Evolutionary conservation across 2,888 invertebrate species (phyloP), one percentile per base, ranked within the genome.

Genomic region (Hyles lineata): DNA sequence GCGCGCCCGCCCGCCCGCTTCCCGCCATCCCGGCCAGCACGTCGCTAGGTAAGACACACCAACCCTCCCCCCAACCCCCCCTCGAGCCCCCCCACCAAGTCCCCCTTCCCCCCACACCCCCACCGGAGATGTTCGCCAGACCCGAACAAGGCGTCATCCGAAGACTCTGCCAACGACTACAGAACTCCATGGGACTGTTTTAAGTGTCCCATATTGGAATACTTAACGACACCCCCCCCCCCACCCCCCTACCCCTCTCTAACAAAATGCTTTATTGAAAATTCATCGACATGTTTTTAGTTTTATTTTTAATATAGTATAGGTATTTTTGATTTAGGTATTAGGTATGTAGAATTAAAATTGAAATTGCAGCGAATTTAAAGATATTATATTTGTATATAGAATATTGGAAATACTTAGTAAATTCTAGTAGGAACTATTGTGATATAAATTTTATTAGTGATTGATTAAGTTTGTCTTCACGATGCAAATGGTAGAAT

Each of bases 21-120:
- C 94, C 94, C 0, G 90, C 92, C n/a, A 93, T 93, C 70, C 94
- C 94, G 0, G 76, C 83, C 73, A 93, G 92, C 80, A 84, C 87
- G 2, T 93, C 93, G 1, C 83, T 92, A 11, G 92, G 92, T 92
- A 78, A 82, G 82, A 1, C 32, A 21, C 21, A n/a, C 9, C 2
- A n/a, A n/a, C 29, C 15, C 1, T 29, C 29, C 17, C 61, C 60
- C 58, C 58, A n/a, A 7, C 9, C 3, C 63, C 63, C 21, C 15
- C 63, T n/a, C n/a, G n/a, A n/a, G n/a, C n/a, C n/a, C n/a, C n/a
- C n/a, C n/a, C n/a, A n/a, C n/a, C n/a, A n/a, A n/a, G n/a, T n/a
- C 62, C 29, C 29, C 15, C 1, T 29, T 19, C 17, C 61, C 60
- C 58, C 58, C 58, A 7, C 9, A 4, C 63, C 63, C 21, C 15